Base-by-base conservation (phyloP, 2,113 vertebrate genomes). In the Fulmarus glacialis region DNA sequence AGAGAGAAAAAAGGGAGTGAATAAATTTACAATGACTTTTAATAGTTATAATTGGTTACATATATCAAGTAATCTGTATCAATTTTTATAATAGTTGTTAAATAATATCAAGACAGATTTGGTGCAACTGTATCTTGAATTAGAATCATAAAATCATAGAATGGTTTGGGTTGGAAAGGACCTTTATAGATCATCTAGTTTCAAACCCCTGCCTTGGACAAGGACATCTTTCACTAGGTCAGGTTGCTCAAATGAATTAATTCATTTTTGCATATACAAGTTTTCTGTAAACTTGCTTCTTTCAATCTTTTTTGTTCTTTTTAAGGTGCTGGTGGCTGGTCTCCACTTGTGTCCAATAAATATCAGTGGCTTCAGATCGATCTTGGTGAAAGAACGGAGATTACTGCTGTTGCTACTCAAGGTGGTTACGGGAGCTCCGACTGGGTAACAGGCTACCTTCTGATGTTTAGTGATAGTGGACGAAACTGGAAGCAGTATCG, bases 281-380 rank as follows among this genome's bases (percentile, higher is more conserved):
- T 52, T 91, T 66, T 64, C 3, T 26, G 19, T 80, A 89, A 84
- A 15, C 14, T 38, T 72, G 7, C 11, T 15, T 80, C 15, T 67
- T 64, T 87, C 32, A 83, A 19, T 52, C 15, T 58, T 47, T 78
- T 83, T 86, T 29, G 32, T 91, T 96, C 72, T 72, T 94, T 95
- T 86, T 96, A 97, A 99, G 99, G 99, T 96, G 99, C 99, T 79
- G 99, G 99, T 88, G 99, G 99, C 48, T 99, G 99, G 99, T 99
- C 99, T 95, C 99, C 99, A n/a, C 97, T 99, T 27, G 82, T 98
- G 75, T 99, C 99, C 26, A 99, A 99, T 94, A 98, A 98, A 88
- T 99, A 99, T 94, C 99, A 99, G 68, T 99, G 99, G 99, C 94
- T 99, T 93, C 99, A 99, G 96, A 98, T 99, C 93, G 99, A 99